Conservation (phyloP, 2,797 vertebrate genomes). For the Florisuga fusca region DNA sequence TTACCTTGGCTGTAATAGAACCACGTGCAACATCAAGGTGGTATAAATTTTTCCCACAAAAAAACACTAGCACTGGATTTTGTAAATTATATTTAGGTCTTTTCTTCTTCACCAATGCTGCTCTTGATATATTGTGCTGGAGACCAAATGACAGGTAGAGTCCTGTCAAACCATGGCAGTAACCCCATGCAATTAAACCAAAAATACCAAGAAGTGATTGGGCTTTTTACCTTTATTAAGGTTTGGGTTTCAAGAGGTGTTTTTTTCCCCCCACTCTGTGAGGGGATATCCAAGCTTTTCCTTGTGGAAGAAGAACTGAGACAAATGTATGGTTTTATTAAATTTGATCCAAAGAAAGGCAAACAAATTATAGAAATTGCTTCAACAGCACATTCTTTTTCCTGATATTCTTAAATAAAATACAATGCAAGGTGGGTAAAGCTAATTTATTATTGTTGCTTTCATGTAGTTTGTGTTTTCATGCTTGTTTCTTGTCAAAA, state of each 20-base stretch:
- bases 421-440: neutral
- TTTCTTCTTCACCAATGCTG: neutral
- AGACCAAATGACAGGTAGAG: neutral
- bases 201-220: neutral
- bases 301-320: neutral
- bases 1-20: neutral
- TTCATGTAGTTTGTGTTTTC: neutral
- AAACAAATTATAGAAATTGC: neutral
- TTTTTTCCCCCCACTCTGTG: fast-evolving
- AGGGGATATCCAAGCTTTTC: neutral
- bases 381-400: neutral
- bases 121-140: neutral
- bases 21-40: neutral
- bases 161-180: no score
- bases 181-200: neutral
- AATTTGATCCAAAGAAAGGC: neutral
- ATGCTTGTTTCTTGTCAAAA: neutral
- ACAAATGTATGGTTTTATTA: neutral
- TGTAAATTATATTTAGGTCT: neutral
- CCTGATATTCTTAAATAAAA: neutral
- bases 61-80: neutral
- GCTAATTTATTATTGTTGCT: neutral
- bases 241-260: neutral
- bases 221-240: neutral
- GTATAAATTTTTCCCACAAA: fast-evolving